Percentiles rank a stretch among this genome's conserved stretches.
Conservation (phyloP, 2,888 invertebrate genomes). For the Archaeoteleia sp. region DNA sequence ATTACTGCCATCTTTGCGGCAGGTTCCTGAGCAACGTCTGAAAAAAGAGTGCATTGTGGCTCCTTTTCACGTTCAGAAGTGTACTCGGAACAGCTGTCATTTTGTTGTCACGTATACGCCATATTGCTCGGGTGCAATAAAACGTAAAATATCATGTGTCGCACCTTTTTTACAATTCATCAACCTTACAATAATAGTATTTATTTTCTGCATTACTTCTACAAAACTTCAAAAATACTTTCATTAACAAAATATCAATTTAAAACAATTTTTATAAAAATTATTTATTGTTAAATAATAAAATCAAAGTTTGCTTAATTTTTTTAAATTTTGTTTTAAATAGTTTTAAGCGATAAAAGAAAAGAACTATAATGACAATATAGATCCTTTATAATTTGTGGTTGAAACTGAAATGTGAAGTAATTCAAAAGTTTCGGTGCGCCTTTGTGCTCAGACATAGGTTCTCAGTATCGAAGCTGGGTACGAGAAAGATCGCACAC, state of each 20-base stretch:
- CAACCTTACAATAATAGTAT: too few relatives aligned
- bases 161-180: not conserved
- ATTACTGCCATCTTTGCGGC: conserved; percentile 21
- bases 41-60: conserved; percentile 4
- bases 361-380: too few relatives aligned
- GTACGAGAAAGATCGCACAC: conserved; percentile 15
- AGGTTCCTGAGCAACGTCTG: not conserved
- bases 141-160: not conserved
- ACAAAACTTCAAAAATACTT: too few relatives aligned
- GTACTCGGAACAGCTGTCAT: not conserved
- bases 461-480: conserved; percentile 4
- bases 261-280: too few relatives aligned
- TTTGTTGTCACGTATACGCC: not conserved
- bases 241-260: too few relatives aligned
- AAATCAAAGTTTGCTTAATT: too few relatives aligned
- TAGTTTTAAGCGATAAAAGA: too few relatives aligned
- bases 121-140: not conserved
- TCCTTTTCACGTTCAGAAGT: not conserved
- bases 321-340: too few relatives aligned
- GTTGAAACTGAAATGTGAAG: conserved; percentile 5
- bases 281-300: too few relatives aligned
- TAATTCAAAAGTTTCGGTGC: not conserved
- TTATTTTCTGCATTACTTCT: too few relatives aligned
- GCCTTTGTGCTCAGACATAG: not conserved
- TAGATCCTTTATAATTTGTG: conserved; percentile 16